Percentiles rank a stretch among this genome's conserved stretches.
Evolutionary conservation across 2,797 vertebrate species (phyloP).

Genomic region (Myioborus miniatus): DNA sequence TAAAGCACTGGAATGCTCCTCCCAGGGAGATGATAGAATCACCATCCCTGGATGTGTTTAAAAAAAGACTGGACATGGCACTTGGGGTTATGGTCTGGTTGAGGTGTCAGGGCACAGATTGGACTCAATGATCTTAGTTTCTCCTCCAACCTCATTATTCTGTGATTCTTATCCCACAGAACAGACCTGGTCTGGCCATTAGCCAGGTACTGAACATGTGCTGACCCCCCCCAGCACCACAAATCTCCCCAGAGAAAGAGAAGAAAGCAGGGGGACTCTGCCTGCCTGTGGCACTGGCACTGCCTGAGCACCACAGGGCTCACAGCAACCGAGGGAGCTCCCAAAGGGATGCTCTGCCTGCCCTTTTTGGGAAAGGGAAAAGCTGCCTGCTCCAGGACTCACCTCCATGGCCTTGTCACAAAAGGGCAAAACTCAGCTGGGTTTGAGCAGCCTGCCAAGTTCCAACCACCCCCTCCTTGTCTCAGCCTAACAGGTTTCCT

Average conservation of each 20-base stretch:
- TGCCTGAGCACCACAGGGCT: not conserved
- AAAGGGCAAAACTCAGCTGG: not conserved
- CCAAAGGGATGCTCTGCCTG: not conserved
- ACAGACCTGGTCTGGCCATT: fast-evolving
- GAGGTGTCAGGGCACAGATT: not conserved
- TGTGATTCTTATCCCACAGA: not conserved
- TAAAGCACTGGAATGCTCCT: not conserved
- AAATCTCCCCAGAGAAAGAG: not conserved
- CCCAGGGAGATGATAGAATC: not conserved
- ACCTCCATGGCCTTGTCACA: not conserved
- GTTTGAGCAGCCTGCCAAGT: not conserved
- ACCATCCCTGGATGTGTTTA: not conserved
- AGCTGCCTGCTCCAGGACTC: not conserved
- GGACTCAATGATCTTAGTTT: not conserved
- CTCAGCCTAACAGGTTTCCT: not conserved
- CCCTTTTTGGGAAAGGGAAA: not conserved
- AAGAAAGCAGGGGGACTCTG: not conserved
- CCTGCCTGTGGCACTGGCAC: fast-evolving
- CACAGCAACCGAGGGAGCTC: fast-evolving
- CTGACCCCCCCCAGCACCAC: not conserved
- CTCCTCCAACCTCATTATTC: not conserved
- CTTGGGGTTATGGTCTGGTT: not conserved
- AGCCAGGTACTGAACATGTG: fast-evolving
- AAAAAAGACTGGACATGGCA: not conserved
- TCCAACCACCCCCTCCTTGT: not conserved